A percentile compares a stretch with the other conserved stretches of the same genome.
These are phyloP conservation scores for Epinephelus malabaricus DNA, from an alignment of 2,797 vertebrate species.

Conservation along the genomic window DNA sequence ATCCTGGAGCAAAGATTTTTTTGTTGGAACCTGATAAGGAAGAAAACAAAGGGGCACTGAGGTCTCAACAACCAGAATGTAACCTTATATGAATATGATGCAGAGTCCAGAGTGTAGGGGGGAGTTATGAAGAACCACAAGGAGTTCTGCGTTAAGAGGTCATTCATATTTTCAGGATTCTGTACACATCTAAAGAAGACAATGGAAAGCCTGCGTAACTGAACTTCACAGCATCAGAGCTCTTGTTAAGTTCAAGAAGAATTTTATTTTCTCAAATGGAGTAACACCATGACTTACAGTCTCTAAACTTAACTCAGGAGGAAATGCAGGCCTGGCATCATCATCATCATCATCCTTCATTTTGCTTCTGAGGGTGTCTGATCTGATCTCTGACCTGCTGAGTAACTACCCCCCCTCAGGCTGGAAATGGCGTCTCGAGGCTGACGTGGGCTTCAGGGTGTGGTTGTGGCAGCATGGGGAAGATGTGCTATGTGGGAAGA, in stretches of 20 bases:
- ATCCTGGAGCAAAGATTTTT: slow-evolving; percentile 57
- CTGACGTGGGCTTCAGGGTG: slow-evolving; percentile 54
- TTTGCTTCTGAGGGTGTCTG: background rate
- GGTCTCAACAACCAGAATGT: slow-evolving; percentile 26
- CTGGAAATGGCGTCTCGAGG: slow-evolving; percentile 29
- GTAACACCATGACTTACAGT: background rate
- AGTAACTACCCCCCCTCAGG: slow-evolving; percentile 4
- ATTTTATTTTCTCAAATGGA: slow-evolving; percentile 19
- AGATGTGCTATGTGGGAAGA: slow-evolving; percentile 82
- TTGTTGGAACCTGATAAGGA: slow-evolving; percentile 42
- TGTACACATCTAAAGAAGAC: slow-evolving; percentile 3
- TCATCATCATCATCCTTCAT: slow-evolving; percentile 11
- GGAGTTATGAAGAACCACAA: slow-evolving; percentile 26
- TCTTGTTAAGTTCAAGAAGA: slow-evolving; percentile 13
- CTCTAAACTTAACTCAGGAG: slow-evolving; percentile 3
- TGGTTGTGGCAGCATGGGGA: slow-evolving; percentile 78
- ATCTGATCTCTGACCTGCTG: slow-evolving; percentile 23
- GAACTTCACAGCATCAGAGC: slow-evolving; percentile 1
- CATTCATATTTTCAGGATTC: slow-evolving; percentile 24
- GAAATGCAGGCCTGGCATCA: slow-evolving; percentile 35
- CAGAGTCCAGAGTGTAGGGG: slow-evolving; percentile 12
- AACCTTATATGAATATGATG: slow-evolving; percentile 8
- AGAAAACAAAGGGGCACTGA: slow-evolving; percentile 20
- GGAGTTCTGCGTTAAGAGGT: slow-evolving; percentile 32
- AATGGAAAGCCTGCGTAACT: background rate